phyloP scores from a whole-genome alignment of 2,113 vertebrate genomes.

The Phylloscopus whistleri region DNA sequence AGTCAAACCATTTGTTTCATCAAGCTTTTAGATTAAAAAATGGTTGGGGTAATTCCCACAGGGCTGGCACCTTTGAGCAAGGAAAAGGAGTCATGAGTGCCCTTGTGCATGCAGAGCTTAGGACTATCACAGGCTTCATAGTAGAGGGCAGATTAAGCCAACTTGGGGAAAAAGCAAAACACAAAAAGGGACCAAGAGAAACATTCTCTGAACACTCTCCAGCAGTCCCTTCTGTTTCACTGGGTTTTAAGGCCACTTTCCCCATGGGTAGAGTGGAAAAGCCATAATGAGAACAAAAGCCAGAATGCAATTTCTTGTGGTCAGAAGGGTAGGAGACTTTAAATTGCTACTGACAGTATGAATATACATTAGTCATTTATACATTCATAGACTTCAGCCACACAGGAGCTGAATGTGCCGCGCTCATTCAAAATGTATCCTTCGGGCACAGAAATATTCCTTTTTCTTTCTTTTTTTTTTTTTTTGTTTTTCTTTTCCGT shows the following conservation, averaged over 20 bases:
- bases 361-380: constrained; percentile 33
- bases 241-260: background rate
- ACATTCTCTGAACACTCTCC: background rate
- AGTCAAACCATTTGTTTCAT: background rate
- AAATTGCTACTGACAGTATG: background rate
- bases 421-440: background rate
- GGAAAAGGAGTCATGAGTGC: background rate
- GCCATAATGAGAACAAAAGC: constrained; percentile 2
- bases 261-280: background rate
- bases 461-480: background rate
- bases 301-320: background rate
- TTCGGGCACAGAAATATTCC: background rate
- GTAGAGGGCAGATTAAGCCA: background rate
- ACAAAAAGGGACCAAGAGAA: background rate
- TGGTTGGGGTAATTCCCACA: background rate
- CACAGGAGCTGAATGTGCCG: background rate
- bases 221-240: background rate
- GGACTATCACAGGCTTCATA: background rate
- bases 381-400: background rate
- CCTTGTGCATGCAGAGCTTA: background rate
- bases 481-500: background rate
- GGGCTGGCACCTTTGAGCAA: background rate
- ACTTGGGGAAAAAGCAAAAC: background rate
- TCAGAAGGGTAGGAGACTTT: constrained; percentile 10
- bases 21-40: background rate